Percentiles rank a stretch among this genome's conserved stretches.
These are phyloP conservation scores for Digitonthophagus gazella DNA, from an alignment of 2,888 invertebrate species.

Conservation along the genomic window DNA sequence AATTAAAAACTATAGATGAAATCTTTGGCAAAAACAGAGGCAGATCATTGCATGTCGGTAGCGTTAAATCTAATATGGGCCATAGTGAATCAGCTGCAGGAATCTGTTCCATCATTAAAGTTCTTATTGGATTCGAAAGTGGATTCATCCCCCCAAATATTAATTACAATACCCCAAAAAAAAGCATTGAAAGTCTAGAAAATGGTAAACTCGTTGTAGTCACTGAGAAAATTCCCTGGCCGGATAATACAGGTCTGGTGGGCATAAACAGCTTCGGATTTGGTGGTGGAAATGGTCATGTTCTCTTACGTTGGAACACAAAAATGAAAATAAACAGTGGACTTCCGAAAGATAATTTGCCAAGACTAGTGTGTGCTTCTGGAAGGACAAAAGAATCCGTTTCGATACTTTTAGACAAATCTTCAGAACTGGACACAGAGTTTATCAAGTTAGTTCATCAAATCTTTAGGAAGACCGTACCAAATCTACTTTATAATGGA, in stretches of 20 bases:
- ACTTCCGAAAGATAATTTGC: conserved; percentile 62
- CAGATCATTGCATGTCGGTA: conserved; percentile 79
- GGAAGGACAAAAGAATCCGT: too few relatives aligned
- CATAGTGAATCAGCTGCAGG: conserved; percentile 88
- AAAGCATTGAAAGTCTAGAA: conserved; percentile 60
- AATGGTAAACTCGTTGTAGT: conserved; percentile 70
- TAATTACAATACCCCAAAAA: too few relatives aligned
- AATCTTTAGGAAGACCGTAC: too few relatives aligned
- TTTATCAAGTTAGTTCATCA: too few relatives aligned
- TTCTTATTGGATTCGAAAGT: too few relatives aligned
- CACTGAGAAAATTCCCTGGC: too few relatives aligned
- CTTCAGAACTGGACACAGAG: too few relatives aligned
- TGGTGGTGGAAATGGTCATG: conserved; percentile 81
- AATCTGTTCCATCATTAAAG: conserved; percentile 79
- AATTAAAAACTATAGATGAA: conserved; percentile 77
- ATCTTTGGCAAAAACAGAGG: conserved; percentile 74
- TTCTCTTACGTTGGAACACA: conserved; percentile 60
- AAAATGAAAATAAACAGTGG: conserved; percentile 63
- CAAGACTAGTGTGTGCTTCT: too few relatives aligned
- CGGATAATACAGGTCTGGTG: conserved; percentile 64
- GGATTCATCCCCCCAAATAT: too few relatives aligned
- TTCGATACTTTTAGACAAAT: too few relatives aligned
- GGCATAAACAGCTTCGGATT: conserved; percentile 91
- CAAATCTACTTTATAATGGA: too few relatives aligned
- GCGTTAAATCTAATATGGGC: conserved; percentile 92